Evolutionary conservation across 2,113 vertebrate species (phyloP).

Genomic region (Hemicordylus capensis): DNA sequence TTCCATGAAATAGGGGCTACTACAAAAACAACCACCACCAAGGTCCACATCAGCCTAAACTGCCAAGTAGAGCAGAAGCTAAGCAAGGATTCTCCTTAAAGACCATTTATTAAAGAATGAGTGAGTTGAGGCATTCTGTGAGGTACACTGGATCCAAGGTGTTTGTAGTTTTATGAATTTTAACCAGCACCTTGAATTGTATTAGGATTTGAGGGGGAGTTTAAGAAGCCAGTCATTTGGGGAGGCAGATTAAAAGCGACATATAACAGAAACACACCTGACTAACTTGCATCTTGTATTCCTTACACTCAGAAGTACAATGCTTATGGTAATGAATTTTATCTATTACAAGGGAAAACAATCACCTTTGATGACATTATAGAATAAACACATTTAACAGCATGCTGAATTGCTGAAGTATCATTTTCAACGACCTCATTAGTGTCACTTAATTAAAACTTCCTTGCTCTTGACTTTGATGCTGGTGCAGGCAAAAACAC

Average conservation of each 20-base stretch:
- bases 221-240: slow-evolving; percentile 71
- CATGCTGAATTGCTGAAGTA: slow-evolving; percentile 87
- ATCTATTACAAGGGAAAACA: slow-evolving; percentile 84
- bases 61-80: background rate
- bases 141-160: background rate
- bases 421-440: slow-evolving; percentile 93
- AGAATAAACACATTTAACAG: slow-evolving; percentile 95
- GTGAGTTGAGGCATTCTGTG: background rate
- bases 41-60: background rate
- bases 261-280: slow-evolving; percentile 75
- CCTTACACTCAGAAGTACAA: slow-evolving; percentile 80
- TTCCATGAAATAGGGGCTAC: too few species aligned
- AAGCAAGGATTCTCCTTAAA: background rate
- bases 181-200: background rate
- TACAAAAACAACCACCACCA: background rate
- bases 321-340: slow-evolving; percentile 87
- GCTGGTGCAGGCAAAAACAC: slow-evolving; percentile 85
- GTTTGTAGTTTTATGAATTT: background rate
- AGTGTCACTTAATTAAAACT: slow-evolving; percentile 96
- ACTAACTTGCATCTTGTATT: slow-evolving; percentile 75
- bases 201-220: slow-evolving; percentile 60
- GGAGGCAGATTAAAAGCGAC: slow-evolving; percentile 69
- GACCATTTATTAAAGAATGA: background rate
- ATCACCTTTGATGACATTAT: slow-evolving; percentile 89
- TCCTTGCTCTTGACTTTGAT: slow-evolving; percentile 93